Percentiles rank a stretch among this genome's conserved stretches.
These are phyloP conservation scores for Caranx ignobilis DNA, from an alignment of 2,113 vertebrate genomes.

Conservation along the genomic window DNA sequence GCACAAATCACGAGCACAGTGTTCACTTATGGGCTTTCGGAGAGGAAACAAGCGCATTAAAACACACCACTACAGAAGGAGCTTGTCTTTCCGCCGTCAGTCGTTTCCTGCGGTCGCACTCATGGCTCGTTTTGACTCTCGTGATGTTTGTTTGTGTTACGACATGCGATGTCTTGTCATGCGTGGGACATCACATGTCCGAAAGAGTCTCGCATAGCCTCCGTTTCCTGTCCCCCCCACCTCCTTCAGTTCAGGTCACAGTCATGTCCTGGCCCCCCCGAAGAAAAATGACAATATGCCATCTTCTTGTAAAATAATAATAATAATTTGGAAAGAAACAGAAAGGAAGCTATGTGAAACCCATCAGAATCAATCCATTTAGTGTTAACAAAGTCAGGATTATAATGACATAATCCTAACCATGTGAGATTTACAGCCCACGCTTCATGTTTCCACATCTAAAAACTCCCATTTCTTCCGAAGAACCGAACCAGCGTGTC, in stretches of 20 bases:
- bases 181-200: conserved; percentile 45
- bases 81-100: conserved; percentile 13
- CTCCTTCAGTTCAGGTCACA: background rate
- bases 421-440: conserved; percentile 26
- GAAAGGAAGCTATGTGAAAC: conserved; percentile 57
- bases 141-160: conserved; percentile 44
- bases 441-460: conserved; percentile 46
- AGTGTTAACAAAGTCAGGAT: conserved; percentile 43
- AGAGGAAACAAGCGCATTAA: conserved; percentile 18
- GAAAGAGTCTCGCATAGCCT: conserved; percentile 52
- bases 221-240: conserved; percentile 2
- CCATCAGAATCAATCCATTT: conserved; percentile 17
- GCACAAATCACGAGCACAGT: conserved; percentile 33
- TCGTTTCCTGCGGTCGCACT: conserved; percentile 7
- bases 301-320: background rate
- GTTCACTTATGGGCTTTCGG: conserved; percentile 12
- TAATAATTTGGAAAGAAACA: background rate
- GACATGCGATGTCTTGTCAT: conserved; percentile 36
- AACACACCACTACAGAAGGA: conserved; percentile 3
- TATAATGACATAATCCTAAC: conserved; percentile 60
- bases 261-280: background rate
- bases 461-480: conserved; percentile 41
- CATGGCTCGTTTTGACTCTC: conserved; percentile 31
- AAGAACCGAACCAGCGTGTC: conserved; percentile 50
- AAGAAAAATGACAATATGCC: background rate